A percentile compares a stretch with the other conserved stretches of the same genome.
phyloP scores from a whole-genome alignment of 2,113 vertebrate species.

The Eupsittula cactorum region DNA sequence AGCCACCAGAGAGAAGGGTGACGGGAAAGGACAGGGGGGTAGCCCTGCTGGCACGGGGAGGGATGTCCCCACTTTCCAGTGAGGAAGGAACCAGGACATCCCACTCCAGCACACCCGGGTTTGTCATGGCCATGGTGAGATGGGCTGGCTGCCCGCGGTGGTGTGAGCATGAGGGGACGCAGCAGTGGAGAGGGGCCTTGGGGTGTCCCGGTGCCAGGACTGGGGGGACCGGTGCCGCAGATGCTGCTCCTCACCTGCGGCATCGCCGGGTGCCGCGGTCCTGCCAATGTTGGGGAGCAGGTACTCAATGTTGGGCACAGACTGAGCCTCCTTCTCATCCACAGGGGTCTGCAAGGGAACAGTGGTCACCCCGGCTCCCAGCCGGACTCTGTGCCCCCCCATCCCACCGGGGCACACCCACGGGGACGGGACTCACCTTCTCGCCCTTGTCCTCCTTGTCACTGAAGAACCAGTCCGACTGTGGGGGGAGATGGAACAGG shows the following conservation, averaged over 20 bases:
- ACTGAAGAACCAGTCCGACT: slow-evolving; percentile 93
- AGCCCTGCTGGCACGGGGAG: background rate
- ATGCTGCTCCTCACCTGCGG: slow-evolving; percentile 82
- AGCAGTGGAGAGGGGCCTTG: rapidly evolving
- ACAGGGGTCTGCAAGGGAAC: slow-evolving; percentile 84
- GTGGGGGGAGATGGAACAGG: background rate
- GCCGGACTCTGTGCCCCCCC: rapidly evolving
- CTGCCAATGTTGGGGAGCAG: slow-evolving; percentile 96
- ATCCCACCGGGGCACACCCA: rapidly evolving
- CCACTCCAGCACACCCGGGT: rapidly evolving
- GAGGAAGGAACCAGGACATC: rapidly evolving
- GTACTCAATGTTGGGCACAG: slow-evolving; percentile 96
- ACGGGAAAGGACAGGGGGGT: rapidly evolving
- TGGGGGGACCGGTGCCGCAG: rapidly evolving
- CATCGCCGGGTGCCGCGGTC: slow-evolving; percentile 85
- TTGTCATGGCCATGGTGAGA: rapidly evolving
- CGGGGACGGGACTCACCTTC: slow-evolving; percentile 73
- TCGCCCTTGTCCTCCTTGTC: slow-evolving; percentile 92
- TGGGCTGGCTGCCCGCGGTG: rapidly evolving
- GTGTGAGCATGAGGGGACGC: rapidly evolving
- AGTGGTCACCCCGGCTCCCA: rapidly evolving
- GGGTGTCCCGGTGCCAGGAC: background rate
- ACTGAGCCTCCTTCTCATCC: slow-evolving; percentile 90
- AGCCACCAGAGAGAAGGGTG: background rate
- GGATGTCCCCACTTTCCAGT: rapidly evolving